A percentile compares a stretch with the other conserved stretches of the same genome.
These are phyloP conservation scores for Eospalax fontanierii DNA, from an alignment of 2,797 vertebrate species.

Conservation along the genomic window DNA sequence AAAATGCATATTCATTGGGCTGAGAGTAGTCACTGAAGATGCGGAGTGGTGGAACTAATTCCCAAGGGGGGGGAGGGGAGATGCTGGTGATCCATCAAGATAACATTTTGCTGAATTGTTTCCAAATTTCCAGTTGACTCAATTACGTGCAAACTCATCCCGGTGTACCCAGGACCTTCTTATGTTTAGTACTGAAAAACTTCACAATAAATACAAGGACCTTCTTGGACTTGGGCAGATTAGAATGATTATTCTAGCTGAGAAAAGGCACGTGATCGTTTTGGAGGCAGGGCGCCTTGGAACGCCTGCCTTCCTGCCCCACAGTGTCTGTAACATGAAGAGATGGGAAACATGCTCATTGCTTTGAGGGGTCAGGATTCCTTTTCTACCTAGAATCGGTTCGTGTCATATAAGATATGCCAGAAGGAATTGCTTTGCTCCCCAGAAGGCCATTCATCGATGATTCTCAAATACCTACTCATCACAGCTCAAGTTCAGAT, in stretches of 20 bases:
- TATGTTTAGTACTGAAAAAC: background rate
- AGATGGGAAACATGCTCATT: accelerated
- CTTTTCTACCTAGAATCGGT: background rate
- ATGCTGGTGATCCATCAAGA: accelerated
- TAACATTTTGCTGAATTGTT: background rate
- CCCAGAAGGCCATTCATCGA: background rate
- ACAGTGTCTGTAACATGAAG: background rate
- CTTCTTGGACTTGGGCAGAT: background rate
- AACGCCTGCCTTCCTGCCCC: background rate
- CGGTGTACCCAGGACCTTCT: background rate
- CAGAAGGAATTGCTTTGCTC: background rate
- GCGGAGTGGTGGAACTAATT: accelerated
- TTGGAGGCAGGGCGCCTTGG: background rate
- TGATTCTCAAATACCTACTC: background rate
- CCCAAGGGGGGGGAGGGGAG: background rate
- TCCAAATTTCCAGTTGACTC: background rate
- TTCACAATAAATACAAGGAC: background rate
- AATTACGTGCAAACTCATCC: background rate
- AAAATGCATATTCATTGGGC: background rate
- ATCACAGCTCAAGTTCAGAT: background rate
- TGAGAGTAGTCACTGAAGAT: background rate
- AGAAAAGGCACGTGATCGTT: background rate
- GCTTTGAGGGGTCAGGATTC: background rate
- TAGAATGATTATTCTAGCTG: background rate
- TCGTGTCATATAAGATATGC: background rate